phyloP scores from a whole-genome alignment of 1,140 invertebrate genomes.

The Acromyrmex echinatior region DNA sequence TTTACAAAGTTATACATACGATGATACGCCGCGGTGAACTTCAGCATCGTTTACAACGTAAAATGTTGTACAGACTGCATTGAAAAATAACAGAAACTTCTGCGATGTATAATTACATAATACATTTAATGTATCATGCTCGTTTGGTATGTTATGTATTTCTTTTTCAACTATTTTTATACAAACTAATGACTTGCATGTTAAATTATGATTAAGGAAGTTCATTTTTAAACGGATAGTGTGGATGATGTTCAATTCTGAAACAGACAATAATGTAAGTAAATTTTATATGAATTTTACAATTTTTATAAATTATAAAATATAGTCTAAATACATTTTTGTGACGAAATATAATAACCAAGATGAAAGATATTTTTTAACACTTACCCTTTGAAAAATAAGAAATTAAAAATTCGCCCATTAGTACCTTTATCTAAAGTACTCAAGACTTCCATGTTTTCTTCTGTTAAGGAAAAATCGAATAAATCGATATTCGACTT shows the following conservation, averaged over 20 bases:
- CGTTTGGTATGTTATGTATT: constrained; percentile 24
- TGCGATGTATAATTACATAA: constrained; percentile 55
- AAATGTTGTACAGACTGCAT: constrained; percentile 97
- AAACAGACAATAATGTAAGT: constrained; percentile 62
- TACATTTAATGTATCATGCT: constrained; percentile 17
- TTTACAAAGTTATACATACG: constrained; percentile 96
- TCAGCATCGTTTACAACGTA: constrained; percentile 98
- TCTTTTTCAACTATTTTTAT: constrained; percentile 38
- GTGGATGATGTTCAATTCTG: constrained; percentile 87
- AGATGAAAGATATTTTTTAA: constrained; percentile 15
- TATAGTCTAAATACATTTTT: not conserved
- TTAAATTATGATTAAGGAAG: constrained; percentile 69
- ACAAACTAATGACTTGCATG: constrained; percentile 40
- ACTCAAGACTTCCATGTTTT: constrained; percentile 87
- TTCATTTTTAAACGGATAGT: constrained; percentile 87
- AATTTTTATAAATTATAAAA: constrained; percentile 27
- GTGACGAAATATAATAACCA: constrained; percentile 5
- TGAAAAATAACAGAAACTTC: constrained; percentile 82
- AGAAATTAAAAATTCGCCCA: constrained; percentile 88
- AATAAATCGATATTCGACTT: constrained; percentile 89
- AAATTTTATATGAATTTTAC: constrained; percentile 30
- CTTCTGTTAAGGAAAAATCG: constrained; percentile 87
- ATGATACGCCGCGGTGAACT: constrained; percentile 98
- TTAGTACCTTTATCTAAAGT: constrained; percentile 86
- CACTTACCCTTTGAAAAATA: constrained; percentile 87